Percentiles rank a stretch among this genome's conserved stretches.
Evolutionary conservation across 2,888 invertebrate genomes (phyloP).

Genomic region (Eumerus sabulonum): DNA sequence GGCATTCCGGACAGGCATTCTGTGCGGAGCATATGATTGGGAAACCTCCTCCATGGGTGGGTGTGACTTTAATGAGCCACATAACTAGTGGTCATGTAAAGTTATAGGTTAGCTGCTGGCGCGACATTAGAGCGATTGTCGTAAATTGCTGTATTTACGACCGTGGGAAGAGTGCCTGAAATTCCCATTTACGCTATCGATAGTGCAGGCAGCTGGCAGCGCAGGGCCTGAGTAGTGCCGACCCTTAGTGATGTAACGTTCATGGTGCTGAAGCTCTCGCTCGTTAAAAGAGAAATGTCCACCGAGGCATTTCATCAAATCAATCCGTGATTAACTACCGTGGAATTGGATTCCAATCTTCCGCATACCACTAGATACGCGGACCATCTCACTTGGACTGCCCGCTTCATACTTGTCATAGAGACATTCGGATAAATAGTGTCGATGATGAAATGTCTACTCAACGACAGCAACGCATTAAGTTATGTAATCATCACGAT

Average conservation of each 20-base stretch:
- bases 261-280: no score
- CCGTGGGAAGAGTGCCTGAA: conserved; percentile 44
- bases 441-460: conserved; percentile 42
- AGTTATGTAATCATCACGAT: conserved; percentile 33
- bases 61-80: conserved; percentile 49
- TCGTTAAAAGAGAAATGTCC: no score
- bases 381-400: conserved; percentile 7
- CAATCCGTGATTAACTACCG: background rate
- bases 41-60: conserved; percentile 41
- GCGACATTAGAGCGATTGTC: background rate
- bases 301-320: no score
- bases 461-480: conserved; percentile 20
- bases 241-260: conserved; percentile 19
- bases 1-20: background rate
- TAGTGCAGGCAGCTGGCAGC: background rate
- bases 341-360: conserved; percentile 59
- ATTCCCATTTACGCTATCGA: conserved; percentile 3
- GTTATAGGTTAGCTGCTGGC: conserved; percentile 23
- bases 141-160: conserved; percentile 16
- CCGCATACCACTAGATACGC: conserved; percentile 50
- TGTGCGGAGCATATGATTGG: conserved; percentile 9
- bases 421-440: conserved; percentile 25
- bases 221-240: no score
- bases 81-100: conserved; percentile 39
- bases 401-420: background rate